Percentiles rank a stretch among this genome's conserved stretches.
phyloP scores from a whole-genome alignment of 2,888 invertebrate species.

The Agrotis clavis region DNA sequence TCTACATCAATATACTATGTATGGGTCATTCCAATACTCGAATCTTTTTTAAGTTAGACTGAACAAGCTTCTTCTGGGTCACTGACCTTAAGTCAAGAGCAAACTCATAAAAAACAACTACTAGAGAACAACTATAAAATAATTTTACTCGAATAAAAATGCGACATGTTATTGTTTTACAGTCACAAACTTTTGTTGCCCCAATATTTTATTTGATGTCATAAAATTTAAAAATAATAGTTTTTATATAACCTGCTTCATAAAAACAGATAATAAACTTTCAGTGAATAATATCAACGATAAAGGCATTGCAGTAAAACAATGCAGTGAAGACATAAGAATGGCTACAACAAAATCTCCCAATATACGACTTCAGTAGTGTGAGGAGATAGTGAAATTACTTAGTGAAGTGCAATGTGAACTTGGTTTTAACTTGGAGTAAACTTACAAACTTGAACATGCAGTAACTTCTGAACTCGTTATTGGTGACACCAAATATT shows the following conservation, averaged over 20 bases:
- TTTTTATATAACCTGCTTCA: conserved; percentile 4
- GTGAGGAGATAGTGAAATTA: conserved; percentile 42
- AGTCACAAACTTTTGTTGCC: no score
- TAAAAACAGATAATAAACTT: conserved; percentile 38
- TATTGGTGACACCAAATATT: conserved; percentile 14
- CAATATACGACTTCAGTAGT: conserved; percentile 39
- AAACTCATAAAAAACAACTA: no score
- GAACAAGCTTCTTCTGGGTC: no score
- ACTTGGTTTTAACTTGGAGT: conserved; percentile 27
- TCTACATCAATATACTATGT: no score
- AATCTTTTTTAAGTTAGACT: no score
- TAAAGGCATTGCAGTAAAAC: conserved; percentile 55
- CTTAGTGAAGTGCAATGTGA: conserved; percentile 37
- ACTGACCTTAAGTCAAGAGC: no score
- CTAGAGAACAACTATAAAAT: not conserved
- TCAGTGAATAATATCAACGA: conserved; percentile 16
- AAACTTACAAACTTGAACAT: conserved; percentile 38
- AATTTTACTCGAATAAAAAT: not conserved
- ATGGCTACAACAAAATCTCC: conserved; percentile 49
- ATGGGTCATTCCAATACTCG: no score
- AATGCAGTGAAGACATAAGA: conserved; percentile 55
- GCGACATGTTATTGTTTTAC: not conserved
- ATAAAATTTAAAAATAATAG: not conserved
- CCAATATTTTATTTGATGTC: not conserved
- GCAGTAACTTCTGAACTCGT: conserved; percentile 11